Base-by-base conservation (phyloP, 1,140 invertebrate species). In the Portunus trituberculatus region DNA sequence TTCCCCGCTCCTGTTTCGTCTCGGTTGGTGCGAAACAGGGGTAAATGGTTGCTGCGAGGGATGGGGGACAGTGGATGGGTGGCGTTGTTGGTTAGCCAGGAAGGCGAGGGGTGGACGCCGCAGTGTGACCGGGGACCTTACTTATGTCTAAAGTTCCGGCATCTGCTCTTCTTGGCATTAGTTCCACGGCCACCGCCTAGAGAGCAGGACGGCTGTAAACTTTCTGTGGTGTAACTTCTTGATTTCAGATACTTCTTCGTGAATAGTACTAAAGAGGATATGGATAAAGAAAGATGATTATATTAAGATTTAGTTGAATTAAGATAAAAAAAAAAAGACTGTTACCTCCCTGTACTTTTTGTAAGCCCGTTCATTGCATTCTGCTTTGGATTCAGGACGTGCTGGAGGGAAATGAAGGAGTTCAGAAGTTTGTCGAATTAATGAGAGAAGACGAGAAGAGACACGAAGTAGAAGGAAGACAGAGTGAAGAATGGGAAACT, bases 131-230 rank as follows among this genome's bases (percentile, higher is more conserved):
- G 20, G n/a, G 67, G 67, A 8, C 20, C 67, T 76, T 76, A 76
- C 67, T 76, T 76, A 76, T n/a, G 67, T 76, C 67, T 76, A 76
- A 76, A 76, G 67, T 76, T 76, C 67, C 20, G 67, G n/a, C 67
- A 25, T n/a, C 20, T 76, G 67, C 16, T n/a, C 20, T 20, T 76
- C 67, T n/a, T 59, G 52, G 25, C 67, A n/a, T n/a, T 76, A 76
- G 67, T 76, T n/a, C 67, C 67, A n/a, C 25, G 20, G 67, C 67
- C n/a, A 20, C 67, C 67, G 20, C 67, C 4, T 0, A 12, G 6
- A n/a, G 20, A 76, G 20, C 10, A n/a, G 12, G 67, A 25, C 25
- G 67, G 67, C 20, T 76, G 6, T 76, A n/a, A 76, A 76, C 16
- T 76, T 25, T 7, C 67, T 7, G 4, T 7, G 4, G n/a, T 20